A percentile compares a stretch with the other conserved stretches of the same genome.
Conservation (phyloP, 2,888 invertebrate genomes). For the Chaitophorus viminalis region DNA sequence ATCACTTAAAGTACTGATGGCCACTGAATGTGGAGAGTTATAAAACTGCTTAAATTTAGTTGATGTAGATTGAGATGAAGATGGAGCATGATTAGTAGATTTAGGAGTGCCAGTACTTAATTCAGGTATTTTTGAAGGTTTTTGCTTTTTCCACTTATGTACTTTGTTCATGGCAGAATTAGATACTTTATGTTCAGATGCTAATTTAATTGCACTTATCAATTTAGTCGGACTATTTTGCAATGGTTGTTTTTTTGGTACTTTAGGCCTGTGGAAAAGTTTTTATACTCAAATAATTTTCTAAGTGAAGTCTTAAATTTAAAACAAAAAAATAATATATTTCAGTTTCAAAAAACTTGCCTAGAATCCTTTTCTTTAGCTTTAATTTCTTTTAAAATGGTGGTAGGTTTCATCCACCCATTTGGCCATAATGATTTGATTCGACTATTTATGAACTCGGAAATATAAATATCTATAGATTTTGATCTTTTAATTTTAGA, state of each 20-base stretch:
- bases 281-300: conserved; percentile 5
- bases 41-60: conserved; percentile 31
- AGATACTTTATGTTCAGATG: conserved; percentile 59
- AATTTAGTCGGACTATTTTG: conserved; percentile 55
- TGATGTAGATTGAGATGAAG: conserved; percentile 21
- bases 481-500: conserved; percentile 66
- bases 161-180: conserved; percentile 50
- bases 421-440: conserved; percentile 76
- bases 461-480: conserved; percentile 70
- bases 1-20: conserved; percentile 47
- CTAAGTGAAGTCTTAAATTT: not conserved
- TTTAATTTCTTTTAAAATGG: conserved; percentile 69
- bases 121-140: conserved; percentile 8
- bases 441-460: conserved; percentile 71
- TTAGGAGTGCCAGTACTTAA: conserved; percentile 10
- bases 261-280: conserved; percentile 33
- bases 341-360: not conserved
- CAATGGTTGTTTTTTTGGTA: conserved; percentile 51
- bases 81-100: conserved; percentile 29
- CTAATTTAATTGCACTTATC: conserved; percentile 50
- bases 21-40: conserved; percentile 11
- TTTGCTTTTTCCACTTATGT: conserved; percentile 49
- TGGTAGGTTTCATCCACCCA: conserved; percentile 75
- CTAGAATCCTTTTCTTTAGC: conserved; percentile 53
- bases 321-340: conserved; percentile 3